Percentiles rank a stretch among this genome's conserved stretches.
Conservation (phyloP, 2,113 vertebrate species). For the Rhinichthys klamathensis region DNA sequence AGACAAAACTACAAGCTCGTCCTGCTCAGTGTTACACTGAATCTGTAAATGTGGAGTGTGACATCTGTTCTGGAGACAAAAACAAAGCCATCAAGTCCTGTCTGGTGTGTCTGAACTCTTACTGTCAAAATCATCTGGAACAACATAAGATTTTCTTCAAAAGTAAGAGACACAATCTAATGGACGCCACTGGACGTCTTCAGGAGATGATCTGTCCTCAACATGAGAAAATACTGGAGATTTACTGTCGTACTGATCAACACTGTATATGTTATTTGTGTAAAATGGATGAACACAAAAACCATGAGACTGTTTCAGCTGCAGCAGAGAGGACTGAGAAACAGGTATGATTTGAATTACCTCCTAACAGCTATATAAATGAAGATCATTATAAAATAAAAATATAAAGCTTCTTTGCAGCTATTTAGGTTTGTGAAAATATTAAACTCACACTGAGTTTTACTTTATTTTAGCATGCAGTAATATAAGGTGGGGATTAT, state of each 20-base stretch:
- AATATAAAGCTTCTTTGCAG: no score
- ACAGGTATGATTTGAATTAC: background rate
- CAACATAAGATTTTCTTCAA: background rate
- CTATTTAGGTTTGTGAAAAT: no score
- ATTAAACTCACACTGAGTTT: background rate
- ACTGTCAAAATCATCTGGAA: background rate
- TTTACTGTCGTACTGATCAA: background rate
- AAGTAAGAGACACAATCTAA: background rate
- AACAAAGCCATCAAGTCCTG: conserved; percentile 9
- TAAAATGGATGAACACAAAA: background rate
- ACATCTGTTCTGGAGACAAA: background rate
- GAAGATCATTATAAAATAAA: no score
- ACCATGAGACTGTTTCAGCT: background rate
- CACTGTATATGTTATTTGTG: background rate
- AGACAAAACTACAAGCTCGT: background rate
- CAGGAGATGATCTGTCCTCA: conserved; percentile 24
- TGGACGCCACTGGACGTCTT: background rate
- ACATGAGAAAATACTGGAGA: background rate
- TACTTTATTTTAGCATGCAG: background rate
- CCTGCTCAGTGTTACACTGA: background rate
- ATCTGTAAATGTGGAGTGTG: conserved; percentile 13
- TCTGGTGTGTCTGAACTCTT: conserved; percentile 16
- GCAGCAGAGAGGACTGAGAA: conserved; percentile 1
- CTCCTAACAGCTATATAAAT: background rate
- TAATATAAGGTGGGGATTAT: background rate